Evolutionary conservation across 2,113 vertebrate genomes (phyloP), one percentile per base, ranked within the genome.

Genomic region (Corythoichthys intestinalis): DNA sequence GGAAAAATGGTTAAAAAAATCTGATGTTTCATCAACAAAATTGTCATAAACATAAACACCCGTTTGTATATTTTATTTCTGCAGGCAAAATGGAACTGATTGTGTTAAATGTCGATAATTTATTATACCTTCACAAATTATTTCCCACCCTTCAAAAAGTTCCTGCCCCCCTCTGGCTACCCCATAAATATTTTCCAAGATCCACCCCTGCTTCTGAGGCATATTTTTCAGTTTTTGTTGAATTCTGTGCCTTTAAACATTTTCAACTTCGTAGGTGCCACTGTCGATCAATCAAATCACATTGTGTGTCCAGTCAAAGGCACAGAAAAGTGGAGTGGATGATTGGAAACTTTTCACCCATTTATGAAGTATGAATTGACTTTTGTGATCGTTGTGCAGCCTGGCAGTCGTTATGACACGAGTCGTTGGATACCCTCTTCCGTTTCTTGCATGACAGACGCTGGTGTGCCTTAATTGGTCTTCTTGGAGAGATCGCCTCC

Each of bases 391-490:
- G 37, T 39, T 34, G 34, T 5, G 34, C 28, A 6, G 56, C 4
- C 37, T 60, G 57, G 15, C 35, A 60, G 35, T 60, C n/a, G 14
- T 10, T n/a, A 17, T 35, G 57, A 60, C 57, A 39, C 15, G 28
- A 38, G 57, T 15, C 6, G 57, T 15, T 14, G 15, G 57, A 60
- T 60, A 37, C 35, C 57, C 57, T 28, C 20, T 28, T 60, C 57
- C 57, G 9, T 60, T 60, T 60, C 37, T 15, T 17, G 6, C 57
- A 35, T 38, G 57, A 60, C 57, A 60, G 57, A 12, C 35, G 35
- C 37, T 10, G 37, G 57, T 9, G 37, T 60, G 13, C 14, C 57
- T 60, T 60, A 60, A 60, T 60, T 60, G 57, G 57, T 59, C 57
- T 59, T 59, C 57, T 59, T 59, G 57, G 57, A 17, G 6, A 39